Evolutionary conservation across 2,797 vertebrate species (phyloP), one percentile per base, ranked within the genome.

Genomic region (Enteromius treurensis): DNA sequence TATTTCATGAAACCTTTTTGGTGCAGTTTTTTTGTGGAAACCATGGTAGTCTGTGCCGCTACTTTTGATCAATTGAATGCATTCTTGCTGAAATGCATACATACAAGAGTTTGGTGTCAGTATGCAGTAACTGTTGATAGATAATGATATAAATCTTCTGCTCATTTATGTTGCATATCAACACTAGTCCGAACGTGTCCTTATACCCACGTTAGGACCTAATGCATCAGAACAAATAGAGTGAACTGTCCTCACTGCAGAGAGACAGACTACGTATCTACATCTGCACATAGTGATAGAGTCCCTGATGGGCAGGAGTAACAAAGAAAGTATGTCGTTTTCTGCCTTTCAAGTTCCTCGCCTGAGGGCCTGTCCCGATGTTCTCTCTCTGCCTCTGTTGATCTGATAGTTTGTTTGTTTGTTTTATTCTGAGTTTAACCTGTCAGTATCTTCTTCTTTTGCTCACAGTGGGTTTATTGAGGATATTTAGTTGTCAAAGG

Each of bases 351-450:
- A 74, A 78, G 71, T 80, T 49, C 26, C 58, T 86, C 68, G 84
- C 85, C 77, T 26, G 68, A 86, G 73, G 83, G 62, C 74, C 68
- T 40, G 71, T 84, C 79, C 83, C 64, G 85, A 86, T 85, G 81
- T 83, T 85, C 86, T 77, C 34, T 67, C 51, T 37, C 29, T 40
- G 34, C 75, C 42, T 78, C 62, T 76, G 47, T 84, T 82, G 64
- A 77, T 86, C 76, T 65, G 73, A 26, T 77, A 23, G 60, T 67
- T 71, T 29, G 47, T 82, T 79, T 80, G 76, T 86, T 87, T 75
- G 45, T 58, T 80, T 58, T 49, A 74, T 77, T 53, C 53, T 1
- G 53, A 80, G 53, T 81, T 83, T 79, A 87, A 83, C 74, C 53
- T 77, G 79, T 79, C 73, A 68, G 73, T 64, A 75, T 79, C 37